phyloP scores from a whole-genome alignment of 1,140 invertebrate species.

The Pseudomyrmex concolor region DNA sequence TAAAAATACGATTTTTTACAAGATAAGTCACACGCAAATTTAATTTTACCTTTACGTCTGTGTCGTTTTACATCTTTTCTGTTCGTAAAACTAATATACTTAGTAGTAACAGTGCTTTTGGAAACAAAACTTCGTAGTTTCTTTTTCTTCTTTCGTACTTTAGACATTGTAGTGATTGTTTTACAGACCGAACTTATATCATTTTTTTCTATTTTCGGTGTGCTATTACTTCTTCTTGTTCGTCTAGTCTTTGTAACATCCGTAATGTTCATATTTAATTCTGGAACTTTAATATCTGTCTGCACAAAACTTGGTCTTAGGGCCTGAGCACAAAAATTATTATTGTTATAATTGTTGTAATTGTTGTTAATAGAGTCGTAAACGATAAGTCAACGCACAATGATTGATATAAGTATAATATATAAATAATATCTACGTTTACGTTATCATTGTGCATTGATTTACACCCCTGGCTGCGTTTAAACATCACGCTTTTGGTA shows the following conservation, averaged over 20 bases:
- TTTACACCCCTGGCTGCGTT: no score
- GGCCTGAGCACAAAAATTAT: no score
- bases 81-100: slow-evolving; percentile 63
- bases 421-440: no score
- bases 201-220: slow-evolving; percentile 16
- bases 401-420: no score
- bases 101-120: slow-evolving; percentile 75
- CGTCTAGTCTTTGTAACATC: neutral
- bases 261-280: slow-evolving; percentile 46
- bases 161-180: slow-evolving; percentile 44
- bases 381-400: no score
- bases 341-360: no score
- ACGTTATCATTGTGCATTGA: no score
- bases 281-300: neutral
- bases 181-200: slow-evolving; percentile 56
- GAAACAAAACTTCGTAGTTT: slow-evolving; percentile 74
- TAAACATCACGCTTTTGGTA: no score
- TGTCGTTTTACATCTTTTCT: slow-evolving; percentile 61
- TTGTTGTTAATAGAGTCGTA: no score
- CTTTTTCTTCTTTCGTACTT: slow-evolving; percentile 65
- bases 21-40: neutral
- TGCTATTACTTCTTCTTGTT: slow-evolving; percentile 30
- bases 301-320: no score
- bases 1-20: neutral
- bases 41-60: slow-evolving; percentile 67